Conservation (phyloP, 2,888 invertebrate genomes). For the Hymenopus coronatus region DNA sequence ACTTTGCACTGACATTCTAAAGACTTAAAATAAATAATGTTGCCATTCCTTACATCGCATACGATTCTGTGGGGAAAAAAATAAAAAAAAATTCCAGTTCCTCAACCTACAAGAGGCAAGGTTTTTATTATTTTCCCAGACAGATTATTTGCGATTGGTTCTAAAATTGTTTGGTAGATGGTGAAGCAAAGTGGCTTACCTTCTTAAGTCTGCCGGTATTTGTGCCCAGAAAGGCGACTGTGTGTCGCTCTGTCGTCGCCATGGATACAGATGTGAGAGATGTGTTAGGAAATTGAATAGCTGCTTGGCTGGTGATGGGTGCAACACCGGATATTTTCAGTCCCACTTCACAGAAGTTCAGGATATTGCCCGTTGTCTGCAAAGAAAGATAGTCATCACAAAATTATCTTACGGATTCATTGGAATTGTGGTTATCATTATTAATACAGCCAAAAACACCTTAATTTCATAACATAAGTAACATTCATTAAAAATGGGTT, state of each 20-base stretch:
- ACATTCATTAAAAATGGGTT: no score
- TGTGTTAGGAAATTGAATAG: conserved; percentile 74
- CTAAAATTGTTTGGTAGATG: background rate
- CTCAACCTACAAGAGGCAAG: no score
- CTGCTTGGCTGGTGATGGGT: conserved; percentile 74
- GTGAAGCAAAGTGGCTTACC: conserved; percentile 47
- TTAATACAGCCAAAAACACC: no score
- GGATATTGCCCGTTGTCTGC: conserved; percentile 81
- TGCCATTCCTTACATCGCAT: no score
- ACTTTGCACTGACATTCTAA: no score
- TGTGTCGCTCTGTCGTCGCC: conserved; percentile 85
- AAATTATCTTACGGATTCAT: no score
- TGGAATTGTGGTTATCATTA: no score
- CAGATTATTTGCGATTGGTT: background rate
- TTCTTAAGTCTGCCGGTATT: conserved; percentile 82
- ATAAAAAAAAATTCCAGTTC: no score
- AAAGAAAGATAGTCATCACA: conserved; percentile 20
- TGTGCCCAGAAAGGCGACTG: conserved; percentile 92
- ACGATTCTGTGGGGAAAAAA: no score
- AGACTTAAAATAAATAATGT: no score
- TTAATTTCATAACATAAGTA: no score
- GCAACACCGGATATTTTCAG: conserved; percentile 87
- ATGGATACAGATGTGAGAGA: conserved; percentile 82
- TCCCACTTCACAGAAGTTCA: conserved; percentile 89
- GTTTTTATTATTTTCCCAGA: no score